These are phyloP conservation scores for Cancer borealis DNA, from an alignment of 2,888 invertebrate genomes.

Conservation along the genomic window DNA sequence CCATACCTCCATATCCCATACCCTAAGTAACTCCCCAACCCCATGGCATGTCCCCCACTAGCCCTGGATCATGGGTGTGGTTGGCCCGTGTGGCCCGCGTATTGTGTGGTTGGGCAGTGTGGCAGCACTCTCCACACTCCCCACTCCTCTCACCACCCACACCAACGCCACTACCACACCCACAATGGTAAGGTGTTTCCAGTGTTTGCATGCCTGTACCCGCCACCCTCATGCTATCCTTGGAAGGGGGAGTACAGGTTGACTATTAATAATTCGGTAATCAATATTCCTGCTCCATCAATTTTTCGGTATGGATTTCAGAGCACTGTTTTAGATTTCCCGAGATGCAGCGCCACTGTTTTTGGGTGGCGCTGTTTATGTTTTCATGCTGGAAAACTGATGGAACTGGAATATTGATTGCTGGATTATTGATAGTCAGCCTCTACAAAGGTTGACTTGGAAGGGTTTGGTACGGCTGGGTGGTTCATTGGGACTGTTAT, in stretches of 20 bases:
- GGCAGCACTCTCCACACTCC: conserved; percentile 72
- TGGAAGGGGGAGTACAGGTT: neutral
- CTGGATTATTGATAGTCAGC: no score
- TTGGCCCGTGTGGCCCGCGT: conserved; percentile 73
- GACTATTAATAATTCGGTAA: no score
- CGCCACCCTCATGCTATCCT: conserved; percentile 45
- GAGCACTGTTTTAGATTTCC: no score
- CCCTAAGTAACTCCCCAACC: conserved; percentile 64
- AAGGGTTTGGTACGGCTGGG: neutral
- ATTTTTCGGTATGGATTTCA: no score
- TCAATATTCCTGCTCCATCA: no score
- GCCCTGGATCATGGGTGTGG: conserved; percentile 75
- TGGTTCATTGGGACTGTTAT: neutral
- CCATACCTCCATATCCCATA: conserved; percentile 49
- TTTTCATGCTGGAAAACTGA: no score
- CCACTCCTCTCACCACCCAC: conserved; percentile 66
- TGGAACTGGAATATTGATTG: no score
- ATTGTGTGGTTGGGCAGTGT: conserved; percentile 75
- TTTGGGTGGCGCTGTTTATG: no score
- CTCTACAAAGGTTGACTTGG: neutral
- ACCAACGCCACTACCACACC: conserved; percentile 75
- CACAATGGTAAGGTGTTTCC: conserved; percentile 72
- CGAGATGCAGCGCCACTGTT: no score
- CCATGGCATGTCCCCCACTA: conserved; percentile 70
- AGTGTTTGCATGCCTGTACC: conserved; percentile 63